phyloP scores from a whole-genome alignment of 1,140 invertebrate species.

The Scaptomyza hsui region DNA sequence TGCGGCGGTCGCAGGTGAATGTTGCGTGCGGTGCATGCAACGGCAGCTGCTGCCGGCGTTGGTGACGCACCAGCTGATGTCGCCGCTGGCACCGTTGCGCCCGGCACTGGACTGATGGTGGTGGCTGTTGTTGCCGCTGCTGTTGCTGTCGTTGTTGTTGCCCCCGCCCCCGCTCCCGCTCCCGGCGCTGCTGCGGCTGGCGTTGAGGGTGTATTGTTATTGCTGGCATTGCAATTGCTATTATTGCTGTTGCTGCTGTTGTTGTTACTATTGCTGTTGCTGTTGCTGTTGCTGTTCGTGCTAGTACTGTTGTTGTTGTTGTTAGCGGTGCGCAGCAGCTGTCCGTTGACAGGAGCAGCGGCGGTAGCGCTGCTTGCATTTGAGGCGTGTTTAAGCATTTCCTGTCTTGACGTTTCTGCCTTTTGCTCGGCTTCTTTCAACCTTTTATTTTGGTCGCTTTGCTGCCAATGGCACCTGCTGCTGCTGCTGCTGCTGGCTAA shows the following conservation, averaged over 20 bases:
- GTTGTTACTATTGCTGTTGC: slow-evolving; percentile 14
- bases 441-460: neutral
- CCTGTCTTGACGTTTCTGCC: slow-evolving; percentile 27
- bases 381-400: slow-evolving; percentile 76
- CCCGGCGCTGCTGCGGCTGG: slow-evolving; percentile 15
- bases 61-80: slow-evolving; percentile 45
- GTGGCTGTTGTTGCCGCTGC: neutral
- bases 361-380: slow-evolving; percentile 64
- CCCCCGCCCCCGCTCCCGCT: too few species aligned
- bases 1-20: slow-evolving; percentile 78
- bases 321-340: slow-evolving; percentile 57
- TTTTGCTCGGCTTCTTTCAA: neutral
- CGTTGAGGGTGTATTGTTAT: slow-evolving; percentile 12
- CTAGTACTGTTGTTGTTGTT: slow-evolving; percentile 17
- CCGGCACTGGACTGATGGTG: slow-evolving; percentile 1
- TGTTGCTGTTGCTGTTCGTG: slow-evolving; percentile 23
- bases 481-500: slow-evolving; percentile 13
- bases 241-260: slow-evolving; percentile 23
- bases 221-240: slow-evolving; percentile 18
- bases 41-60: slow-evolving; percentile 63
- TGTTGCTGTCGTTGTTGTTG: slow-evolving; percentile 29
- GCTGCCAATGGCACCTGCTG: slow-evolving; percentile 15
- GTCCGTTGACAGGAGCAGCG: slow-evolving; percentile 38
- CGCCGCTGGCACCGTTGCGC: neutral
- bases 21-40: slow-evolving; percentile 70